Evolutionary conservation across 2,113 vertebrate genomes (phyloP).

Genomic region (Microcebus lehilahytsara): DNA sequence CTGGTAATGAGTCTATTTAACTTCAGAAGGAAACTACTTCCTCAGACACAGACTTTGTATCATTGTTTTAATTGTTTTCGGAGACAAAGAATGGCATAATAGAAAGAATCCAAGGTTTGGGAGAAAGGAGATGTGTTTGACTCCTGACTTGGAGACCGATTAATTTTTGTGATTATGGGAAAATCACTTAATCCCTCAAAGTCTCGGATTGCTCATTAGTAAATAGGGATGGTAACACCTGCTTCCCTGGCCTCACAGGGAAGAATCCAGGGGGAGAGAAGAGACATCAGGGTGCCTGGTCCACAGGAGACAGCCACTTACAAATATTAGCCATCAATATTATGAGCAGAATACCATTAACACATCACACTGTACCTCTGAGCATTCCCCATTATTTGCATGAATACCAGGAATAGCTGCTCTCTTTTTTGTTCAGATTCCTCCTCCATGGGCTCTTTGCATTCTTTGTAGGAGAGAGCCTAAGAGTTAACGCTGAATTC

Average conservation of each 20-base stretch:
- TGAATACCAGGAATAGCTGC: not conserved
- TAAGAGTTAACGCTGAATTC: not conserved
- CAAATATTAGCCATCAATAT: not conserved
- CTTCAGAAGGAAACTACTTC: not conserved
- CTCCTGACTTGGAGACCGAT: not conserved
- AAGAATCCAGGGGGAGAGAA: not conserved
- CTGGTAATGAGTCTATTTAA: not conserved
- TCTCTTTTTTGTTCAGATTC: not conserved
- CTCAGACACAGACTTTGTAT: not conserved
- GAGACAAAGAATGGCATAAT: not conserved
- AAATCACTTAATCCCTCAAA: not conserved
- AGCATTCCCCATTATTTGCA: rapidly evolving
- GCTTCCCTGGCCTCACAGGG: not conserved
- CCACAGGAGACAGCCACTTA: not conserved
- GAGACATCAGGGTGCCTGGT: too few relatives aligned
- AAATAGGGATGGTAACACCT: not conserved
- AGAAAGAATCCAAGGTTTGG: not conserved
- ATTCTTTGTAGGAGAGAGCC: not conserved
- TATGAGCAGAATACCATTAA: not conserved
- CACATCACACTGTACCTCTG: rapidly evolving
- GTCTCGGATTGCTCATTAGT: not conserved
- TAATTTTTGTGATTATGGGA: not conserved
- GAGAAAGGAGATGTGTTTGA: not conserved
- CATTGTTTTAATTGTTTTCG: not conserved
- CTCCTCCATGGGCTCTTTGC: not conserved